Base-by-base conservation (phyloP, 2,797 vertebrate genomes). In the Pangasius mekongensis region DNA sequence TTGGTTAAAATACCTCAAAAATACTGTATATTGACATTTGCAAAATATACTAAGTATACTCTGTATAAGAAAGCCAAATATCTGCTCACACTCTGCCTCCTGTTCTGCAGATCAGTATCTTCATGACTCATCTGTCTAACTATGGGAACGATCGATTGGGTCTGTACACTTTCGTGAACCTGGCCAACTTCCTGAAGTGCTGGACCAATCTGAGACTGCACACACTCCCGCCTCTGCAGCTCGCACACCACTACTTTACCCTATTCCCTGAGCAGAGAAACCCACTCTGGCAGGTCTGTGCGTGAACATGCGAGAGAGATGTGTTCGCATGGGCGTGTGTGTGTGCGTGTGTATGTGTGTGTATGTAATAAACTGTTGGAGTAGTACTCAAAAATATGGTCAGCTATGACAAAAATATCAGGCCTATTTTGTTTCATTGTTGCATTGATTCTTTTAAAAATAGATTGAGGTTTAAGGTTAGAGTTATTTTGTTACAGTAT, bases 111-210 rank as follows among this genome's bases (percentile, higher is more conserved):
- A 98, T 99, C 95, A 99, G 98, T 94, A 97, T 99, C 94, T 99
- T 99, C 94, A 99, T 99, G 98, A 99, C 98, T 69, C 98, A 99
- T 92, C 94, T 99, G 86, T 99, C 98, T 43, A 99, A 99, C 94
- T 99, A 99, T 0, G 98, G 98, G 24, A 99, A 99, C 0, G 98
- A 99, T 89, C 97, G 97, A n/a, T 95, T 99, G 87, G 98, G 98
- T 24, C 95, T 99, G 1, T 99, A 99, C 93, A 99, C 98, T 0
- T 99, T 99, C 60, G 97, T 97, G 47, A 98, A 99, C 93, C 93
- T 99, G 87, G 97, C 97, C 90, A 97, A 96, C 92, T 99, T 99
- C 85, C 95, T 99, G 52, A 96, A 95, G 91, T 97, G 96, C 62
- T 98, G 98, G 93, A 99, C 98, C 5, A 98, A 98, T 94, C 93